Evolutionary conservation across 2,113 vertebrate genomes (phyloP).

Genomic region (Xiphias gladius): DNA sequence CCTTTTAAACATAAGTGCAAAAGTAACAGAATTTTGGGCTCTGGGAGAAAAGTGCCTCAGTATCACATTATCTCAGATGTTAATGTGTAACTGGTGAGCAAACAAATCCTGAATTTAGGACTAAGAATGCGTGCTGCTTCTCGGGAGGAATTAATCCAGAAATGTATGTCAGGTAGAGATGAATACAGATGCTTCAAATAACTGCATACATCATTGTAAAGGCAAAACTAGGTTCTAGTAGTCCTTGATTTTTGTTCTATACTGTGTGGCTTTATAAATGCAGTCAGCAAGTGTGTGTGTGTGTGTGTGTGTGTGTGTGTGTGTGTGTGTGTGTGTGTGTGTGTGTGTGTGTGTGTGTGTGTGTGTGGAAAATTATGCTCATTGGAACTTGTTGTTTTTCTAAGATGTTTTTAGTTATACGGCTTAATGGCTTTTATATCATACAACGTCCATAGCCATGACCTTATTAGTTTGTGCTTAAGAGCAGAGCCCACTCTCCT

Average conservation of each 20-base stretch:
- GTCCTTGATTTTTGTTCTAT: not conserved
- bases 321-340: conserved; percentile 4
- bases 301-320: conserved; percentile 9
- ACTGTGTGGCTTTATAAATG: not conserved
- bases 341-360: conserved; percentile 9
- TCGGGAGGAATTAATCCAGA: not conserved
- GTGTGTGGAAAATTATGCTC: conserved; percentile 13
- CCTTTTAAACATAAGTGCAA: not conserved
- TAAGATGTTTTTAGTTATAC: conserved; percentile 5
- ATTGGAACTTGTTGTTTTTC: not conserved
- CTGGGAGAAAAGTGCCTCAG: not conserved
- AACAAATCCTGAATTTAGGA: conserved; percentile 19
- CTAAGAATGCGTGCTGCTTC: not conserved
- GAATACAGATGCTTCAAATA: not conserved
- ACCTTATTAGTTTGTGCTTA: not conserved
- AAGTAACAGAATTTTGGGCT: not conserved
- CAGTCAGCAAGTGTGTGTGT: not conserved
- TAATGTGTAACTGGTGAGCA: conserved; percentile 44
- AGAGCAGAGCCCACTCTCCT: not conserved
- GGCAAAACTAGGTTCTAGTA: not conserved
- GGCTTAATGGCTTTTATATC: not conserved
- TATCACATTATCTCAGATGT: conserved; percentile 15
- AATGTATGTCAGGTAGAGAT: not conserved
- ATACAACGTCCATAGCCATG: not conserved
- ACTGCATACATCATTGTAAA: not conserved